phyloP scores from a whole-genome alignment of 2,113 vertebrate genomes.

The Cathartes aura region DNA sequence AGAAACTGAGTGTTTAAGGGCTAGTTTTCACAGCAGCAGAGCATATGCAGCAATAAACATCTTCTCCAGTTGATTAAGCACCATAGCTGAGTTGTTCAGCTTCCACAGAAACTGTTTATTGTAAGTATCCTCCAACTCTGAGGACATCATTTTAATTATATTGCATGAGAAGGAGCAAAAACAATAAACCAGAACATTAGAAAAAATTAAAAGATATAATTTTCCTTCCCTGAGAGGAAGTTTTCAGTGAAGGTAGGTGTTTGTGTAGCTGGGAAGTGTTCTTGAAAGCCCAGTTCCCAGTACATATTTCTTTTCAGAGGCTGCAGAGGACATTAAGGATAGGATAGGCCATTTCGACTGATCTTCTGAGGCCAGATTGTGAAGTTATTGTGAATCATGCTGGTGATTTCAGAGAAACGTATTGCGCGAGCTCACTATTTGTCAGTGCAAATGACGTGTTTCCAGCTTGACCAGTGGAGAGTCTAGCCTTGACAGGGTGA shows the following conservation, averaged over 20 bases:
- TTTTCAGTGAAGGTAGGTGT: slow-evolving; percentile 36
- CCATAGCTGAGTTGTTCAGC: slow-evolving; percentile 23
- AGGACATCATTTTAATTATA: slow-evolving; percentile 68
- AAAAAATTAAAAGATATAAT: slow-evolving; percentile 58
- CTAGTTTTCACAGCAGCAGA: slow-evolving; percentile 40
- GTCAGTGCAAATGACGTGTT: neutral
- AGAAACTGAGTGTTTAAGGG: slow-evolving; percentile 3
- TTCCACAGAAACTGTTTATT: slow-evolving; percentile 23
- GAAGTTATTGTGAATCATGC: slow-evolving; percentile 24
- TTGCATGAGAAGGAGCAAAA: slow-evolving; percentile 51
- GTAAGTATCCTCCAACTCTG: slow-evolving; percentile 32
- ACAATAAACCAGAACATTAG: slow-evolving; percentile 26
- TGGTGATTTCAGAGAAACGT: neutral
- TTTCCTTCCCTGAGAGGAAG: slow-evolving; percentile 32
- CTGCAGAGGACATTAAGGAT: slow-evolving; percentile 26
- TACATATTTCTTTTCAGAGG: neutral
- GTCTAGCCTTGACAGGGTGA: neutral
- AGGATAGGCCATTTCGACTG: slow-evolving; percentile 3
- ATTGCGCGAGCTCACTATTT: neutral
- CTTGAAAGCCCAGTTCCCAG: slow-evolving; percentile 2
- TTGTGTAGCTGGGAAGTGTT: neutral
- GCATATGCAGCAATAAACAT: slow-evolving; percentile 38
- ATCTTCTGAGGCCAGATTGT: slow-evolving; percentile 29
- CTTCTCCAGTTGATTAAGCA: slow-evolving; percentile 57
- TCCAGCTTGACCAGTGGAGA: slow-evolving; percentile 11